These are phyloP conservation scores for Ectobius pallidus DNA, from an alignment of 2,888 invertebrate species.

Conservation along the genomic window DNA sequence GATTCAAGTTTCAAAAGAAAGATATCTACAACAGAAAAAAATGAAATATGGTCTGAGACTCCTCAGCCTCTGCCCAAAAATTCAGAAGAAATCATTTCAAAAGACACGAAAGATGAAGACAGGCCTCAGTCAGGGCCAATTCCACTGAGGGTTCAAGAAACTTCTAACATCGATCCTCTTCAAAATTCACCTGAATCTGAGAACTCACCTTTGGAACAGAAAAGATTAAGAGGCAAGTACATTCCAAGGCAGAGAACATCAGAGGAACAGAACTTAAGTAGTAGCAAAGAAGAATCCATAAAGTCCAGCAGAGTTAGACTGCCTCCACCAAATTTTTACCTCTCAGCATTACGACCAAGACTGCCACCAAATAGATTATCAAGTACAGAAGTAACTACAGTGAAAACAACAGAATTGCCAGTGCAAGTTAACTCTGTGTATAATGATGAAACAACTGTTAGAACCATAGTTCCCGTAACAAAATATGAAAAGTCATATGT, in stretches of 20 bases:
- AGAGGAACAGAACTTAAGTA: not conserved
- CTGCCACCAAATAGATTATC: not conserved
- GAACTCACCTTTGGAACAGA: not conserved
- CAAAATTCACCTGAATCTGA: not conserved
- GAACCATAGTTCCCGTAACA: not conserved
- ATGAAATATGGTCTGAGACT: not conserved
- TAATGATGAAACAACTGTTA: not conserved
- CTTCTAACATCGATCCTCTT: slow-evolving; percentile 22
- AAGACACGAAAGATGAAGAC: not conserved
- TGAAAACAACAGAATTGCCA: not conserved
- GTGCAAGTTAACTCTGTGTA: not conserved
- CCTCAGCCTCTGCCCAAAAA: not conserved
- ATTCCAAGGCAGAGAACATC: slow-evolving; percentile 4
- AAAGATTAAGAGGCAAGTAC: slow-evolving; percentile 15
- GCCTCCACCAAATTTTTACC: not conserved
- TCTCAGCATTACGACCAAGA: not conserved
- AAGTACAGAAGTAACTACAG: not conserved
- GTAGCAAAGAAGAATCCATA: not conserved
- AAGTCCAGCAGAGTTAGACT: not conserved
- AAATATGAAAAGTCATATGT: not conserved
- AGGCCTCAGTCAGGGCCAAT: not conserved
- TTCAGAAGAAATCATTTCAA: not conserved
- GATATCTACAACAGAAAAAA: not conserved
- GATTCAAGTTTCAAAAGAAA: too few relatives aligned
- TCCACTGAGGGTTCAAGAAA: slow-evolving; percentile 21